Conservation (phyloP, 2,888 invertebrate species). For the Tineola bisselliella region DNA sequence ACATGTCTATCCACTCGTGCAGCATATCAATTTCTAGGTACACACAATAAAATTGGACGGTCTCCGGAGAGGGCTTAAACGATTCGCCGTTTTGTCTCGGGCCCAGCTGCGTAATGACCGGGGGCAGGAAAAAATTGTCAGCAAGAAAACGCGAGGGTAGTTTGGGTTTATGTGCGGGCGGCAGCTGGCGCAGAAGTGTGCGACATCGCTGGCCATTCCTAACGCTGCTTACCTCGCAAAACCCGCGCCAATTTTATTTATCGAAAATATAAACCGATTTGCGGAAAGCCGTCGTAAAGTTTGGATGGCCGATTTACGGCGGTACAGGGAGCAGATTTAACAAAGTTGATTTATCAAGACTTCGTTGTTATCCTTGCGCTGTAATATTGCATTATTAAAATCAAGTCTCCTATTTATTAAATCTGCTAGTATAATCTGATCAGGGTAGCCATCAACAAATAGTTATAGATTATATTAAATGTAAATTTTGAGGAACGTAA, state of each 20-base stretch:
- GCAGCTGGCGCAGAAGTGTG: conserved; percentile 43
- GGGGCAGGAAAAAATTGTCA: conserved; percentile 66
- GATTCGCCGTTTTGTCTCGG: conserved; percentile 68
- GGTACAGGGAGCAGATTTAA: conserved; percentile 59
- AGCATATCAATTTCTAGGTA: conserved; percentile 67
- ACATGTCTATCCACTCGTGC: conserved; percentile 36
- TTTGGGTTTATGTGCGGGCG: conserved; percentile 61
- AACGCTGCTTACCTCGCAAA: conserved; percentile 68
- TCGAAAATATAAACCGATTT: conserved; percentile 69
- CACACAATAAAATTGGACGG: conserved; percentile 67
- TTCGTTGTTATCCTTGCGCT: conserved; percentile 31
- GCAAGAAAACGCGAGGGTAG: conserved; percentile 68
- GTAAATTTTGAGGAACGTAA: too few relatives aligned
- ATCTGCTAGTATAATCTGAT: too few relatives aligned
- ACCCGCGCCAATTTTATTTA: conserved; percentile 69
- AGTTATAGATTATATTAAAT: too few relatives aligned
- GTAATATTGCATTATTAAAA: neutral
- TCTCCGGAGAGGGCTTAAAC: conserved; percentile 67
- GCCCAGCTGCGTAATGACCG: conserved; percentile 68
- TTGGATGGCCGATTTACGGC: conserved; percentile 62
- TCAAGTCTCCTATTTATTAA: neutral
- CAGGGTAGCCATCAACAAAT: too few relatives aligned
- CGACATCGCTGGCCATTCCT: conserved; percentile 43
- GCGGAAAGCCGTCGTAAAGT: conserved; percentile 64
- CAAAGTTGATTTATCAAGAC: conserved; percentile 56